Conservation (phyloP, 2,888 invertebrate genomes). For the Protophormia terraenovae region DNA sequence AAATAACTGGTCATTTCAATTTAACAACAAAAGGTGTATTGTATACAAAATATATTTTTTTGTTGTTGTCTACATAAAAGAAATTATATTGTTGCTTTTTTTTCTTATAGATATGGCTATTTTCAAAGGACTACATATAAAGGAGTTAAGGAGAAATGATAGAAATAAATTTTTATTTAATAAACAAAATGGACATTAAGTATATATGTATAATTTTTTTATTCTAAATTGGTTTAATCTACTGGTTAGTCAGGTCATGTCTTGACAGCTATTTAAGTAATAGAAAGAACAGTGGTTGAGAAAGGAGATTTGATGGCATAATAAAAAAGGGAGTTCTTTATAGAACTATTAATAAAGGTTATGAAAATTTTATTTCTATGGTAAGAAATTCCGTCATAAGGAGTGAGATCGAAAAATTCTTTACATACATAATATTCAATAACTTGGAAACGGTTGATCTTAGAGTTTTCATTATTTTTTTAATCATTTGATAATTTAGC, state of each 20-base stretch:
- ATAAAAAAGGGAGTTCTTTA: too few species aligned
- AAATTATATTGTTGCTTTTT: neutral
- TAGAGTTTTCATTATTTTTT: too few species aligned
- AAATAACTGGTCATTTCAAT: conserved; percentile 57
- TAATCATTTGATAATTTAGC: too few species aligned
- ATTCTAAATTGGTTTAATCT: conserved; percentile 16
- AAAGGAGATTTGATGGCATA: neutral
- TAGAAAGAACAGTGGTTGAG: conserved; percentile 23
- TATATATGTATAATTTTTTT: conserved; percentile 22
- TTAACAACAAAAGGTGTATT: conserved; percentile 58
- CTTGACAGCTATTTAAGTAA: conserved; percentile 17
- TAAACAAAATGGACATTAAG: conserved; percentile 58
- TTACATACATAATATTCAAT: too few species aligned
- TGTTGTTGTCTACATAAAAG: neutral
- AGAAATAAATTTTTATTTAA: conserved; percentile 58
- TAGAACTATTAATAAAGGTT: too few species aligned
- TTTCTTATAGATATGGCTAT: neutral
- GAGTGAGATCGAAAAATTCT: too few species aligned
- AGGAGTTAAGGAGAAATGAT: conserved; percentile 17
- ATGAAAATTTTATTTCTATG: too few species aligned
- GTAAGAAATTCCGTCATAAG: too few species aligned
- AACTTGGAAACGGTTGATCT: too few species aligned
- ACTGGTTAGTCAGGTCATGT: conserved; percentile 41
- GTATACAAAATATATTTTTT: conserved; percentile 8
- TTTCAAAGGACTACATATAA: conserved; percentile 3